These are phyloP conservation scores for Drosophila kanekoi DNA, from an alignment of 2,888 invertebrate species.

Conservation along the genomic window DNA sequence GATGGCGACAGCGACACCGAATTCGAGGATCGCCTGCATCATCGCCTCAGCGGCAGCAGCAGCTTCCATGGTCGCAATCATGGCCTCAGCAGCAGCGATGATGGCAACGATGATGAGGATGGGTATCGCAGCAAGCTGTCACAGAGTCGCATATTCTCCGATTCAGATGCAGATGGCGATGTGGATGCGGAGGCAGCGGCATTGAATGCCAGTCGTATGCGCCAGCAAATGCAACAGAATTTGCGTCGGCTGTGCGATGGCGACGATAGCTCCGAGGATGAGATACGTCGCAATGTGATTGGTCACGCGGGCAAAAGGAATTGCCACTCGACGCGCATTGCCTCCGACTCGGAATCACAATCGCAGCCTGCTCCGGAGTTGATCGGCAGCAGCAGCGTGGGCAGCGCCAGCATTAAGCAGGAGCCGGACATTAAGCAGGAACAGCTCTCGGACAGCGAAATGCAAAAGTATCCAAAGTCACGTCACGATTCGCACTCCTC, in stretches of 20 bases:
- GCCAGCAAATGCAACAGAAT: conserved; percentile 85
- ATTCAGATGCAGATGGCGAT: conserved; percentile 84
- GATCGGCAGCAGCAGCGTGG: background rate
- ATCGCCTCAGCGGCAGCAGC: conserved; percentile 72
- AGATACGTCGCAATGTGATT: conserved; percentile 81
- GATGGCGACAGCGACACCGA: conserved; percentile 94
- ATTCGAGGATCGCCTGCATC: conserved; percentile 82
- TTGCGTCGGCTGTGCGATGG: conserved; percentile 86
- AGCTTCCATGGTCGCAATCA: conserved; percentile 70
- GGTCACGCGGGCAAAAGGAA: conserved; percentile 87
- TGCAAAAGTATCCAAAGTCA: conserved; percentile 67
- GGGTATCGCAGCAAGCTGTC: conserved; percentile 62
- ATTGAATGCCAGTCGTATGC: conserved; percentile 55
- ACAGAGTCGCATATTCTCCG: conserved; percentile 81
- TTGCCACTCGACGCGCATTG: conserved; percentile 89
- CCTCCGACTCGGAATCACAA: conserved; percentile 88
- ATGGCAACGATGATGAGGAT: conserved; percentile 84
- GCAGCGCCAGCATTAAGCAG: conserved; percentile 53
- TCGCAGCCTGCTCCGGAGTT: conserved; percentile 72
- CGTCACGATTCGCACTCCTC: conserved; percentile 82
- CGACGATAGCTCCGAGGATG: conserved; percentile 83
- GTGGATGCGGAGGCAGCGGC: conserved; percentile 32
- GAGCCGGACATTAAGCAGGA: conserved; percentile 87
- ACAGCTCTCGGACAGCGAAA: conserved; percentile 81
- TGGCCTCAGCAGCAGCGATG: conserved; percentile 83